Evolutionary conservation across 2,113 vertebrate species (phyloP).

Genomic region (Eolophus roseicapilla): DNA sequence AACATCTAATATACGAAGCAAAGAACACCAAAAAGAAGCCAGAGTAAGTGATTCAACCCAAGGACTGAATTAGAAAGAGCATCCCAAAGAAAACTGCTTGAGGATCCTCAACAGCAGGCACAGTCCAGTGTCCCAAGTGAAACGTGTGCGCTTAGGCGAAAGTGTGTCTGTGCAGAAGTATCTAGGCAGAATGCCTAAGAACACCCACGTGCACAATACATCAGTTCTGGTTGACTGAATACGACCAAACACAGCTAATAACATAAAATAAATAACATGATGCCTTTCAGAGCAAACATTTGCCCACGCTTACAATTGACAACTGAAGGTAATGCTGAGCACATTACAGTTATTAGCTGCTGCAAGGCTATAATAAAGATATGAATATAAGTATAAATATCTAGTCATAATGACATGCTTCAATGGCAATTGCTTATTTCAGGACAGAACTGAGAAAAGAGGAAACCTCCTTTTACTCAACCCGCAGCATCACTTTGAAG

Average conservation of each 20-base stretch:
- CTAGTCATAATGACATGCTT: background rate
- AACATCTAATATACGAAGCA: background rate
- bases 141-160: fast-evolving
- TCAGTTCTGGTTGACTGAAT: background rate
- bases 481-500: background rate
- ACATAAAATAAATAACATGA: background rate
- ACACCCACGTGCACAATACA: background rate
- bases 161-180: background rate
- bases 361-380: background rate
- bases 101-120: background rate
- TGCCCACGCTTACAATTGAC: background rate
- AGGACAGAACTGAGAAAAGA: background rate
- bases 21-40: background rate
- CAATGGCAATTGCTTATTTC: background rate
- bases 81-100: background rate
- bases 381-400: background rate
- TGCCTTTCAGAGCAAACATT: background rate
- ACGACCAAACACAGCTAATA: background rate
- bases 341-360: background rate
- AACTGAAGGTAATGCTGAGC: background rate
- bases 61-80: background rate
- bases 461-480: background rate
- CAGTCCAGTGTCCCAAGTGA: background rate
- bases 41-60: background rate
- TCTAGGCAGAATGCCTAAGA: background rate